Evolutionary conservation across 2,113 vertebrate species (phyloP), one percentile per base, ranked within the genome.

Genomic region (Microcebus tavaratra): DNA sequence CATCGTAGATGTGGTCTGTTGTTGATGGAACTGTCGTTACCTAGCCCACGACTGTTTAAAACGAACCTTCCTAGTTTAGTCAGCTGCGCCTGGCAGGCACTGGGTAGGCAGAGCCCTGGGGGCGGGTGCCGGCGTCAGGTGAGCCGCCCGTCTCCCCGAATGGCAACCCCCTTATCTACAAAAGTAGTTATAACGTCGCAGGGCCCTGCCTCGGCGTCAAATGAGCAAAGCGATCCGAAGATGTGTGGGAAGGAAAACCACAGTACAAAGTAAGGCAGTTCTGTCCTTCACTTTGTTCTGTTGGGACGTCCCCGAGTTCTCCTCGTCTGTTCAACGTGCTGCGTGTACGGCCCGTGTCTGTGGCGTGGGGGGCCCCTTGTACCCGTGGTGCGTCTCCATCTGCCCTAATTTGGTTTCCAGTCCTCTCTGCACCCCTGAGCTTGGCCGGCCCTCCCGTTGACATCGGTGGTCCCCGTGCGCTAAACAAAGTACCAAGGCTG

Each of bases 191-290:
- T 6, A 6, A 4, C 1, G 12, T 25, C 42, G 7, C 14, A 2
- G 12, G 84, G 59, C 15, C 2, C 34, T 11, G 48, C 17, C 21
- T 15, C 23, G 70, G 42, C n/a, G 61, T 18, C 4, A 15, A 21
- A 1, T 3, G 73, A 73, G 72, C 8, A 79, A 31, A 55, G 55
- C 10, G 2, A 42, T 2, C 25, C 4, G 4, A 7, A 39, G 2
- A 29, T 29, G 10, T 6, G 18, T 1, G 15, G 45, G 12, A 25
- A 14, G 12, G 1, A 2, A 61, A n/a, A 3, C 63, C 2, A 13
- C 0, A 45, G 0, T 0, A 0, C 23, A 18, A 39, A 0, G 8
- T 1, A 12, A 2, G 11, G 53, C 11, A 3, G 0, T 45, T 39
- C 59, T 83, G 2, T 15, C 48, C 6, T 17, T 29, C 8, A 4